Conservation (phyloP, 2,888 invertebrate genomes). For the Noctua janthe region DNA sequence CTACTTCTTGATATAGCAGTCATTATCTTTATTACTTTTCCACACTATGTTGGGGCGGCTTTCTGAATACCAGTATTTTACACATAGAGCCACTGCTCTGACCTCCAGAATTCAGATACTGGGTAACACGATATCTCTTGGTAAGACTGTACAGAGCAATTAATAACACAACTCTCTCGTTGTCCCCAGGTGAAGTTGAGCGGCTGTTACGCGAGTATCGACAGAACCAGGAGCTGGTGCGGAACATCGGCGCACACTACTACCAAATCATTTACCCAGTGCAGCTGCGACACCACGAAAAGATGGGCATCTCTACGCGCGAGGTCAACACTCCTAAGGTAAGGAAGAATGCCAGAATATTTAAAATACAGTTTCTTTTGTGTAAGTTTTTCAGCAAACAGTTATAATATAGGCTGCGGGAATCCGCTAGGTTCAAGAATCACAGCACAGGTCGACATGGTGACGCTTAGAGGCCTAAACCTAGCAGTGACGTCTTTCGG, state of each 20-base stretch:
- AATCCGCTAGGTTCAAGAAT: too few relatives aligned
- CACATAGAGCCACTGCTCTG: not conserved
- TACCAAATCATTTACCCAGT: slow-evolving; percentile 99
- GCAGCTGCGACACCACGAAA: slow-evolving; percentile 98
- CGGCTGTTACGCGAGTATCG: slow-evolving; percentile 96
- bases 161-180: slow-evolving; percentile 19
- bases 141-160: too few relatives aligned
- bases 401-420: not conserved
- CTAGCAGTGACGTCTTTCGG: too few relatives aligned
- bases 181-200: slow-evolving; percentile 95
- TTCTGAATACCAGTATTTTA: not conserved
- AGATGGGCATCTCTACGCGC: slow-evolving; percentile 98
- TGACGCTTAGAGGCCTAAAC: too few relatives aligned
- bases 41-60: too few relatives aligned
- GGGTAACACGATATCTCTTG: too few relatives aligned
- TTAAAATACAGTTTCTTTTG: not conserved
- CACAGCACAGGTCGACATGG: too few relatives aligned
- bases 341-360: slow-evolving; percentile 75
- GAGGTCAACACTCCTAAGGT: slow-evolving; percentile 97
- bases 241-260: slow-evolving; percentile 97
- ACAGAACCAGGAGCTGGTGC: slow-evolving; percentile 97
- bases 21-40: not conserved
- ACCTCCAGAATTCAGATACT: not conserved
- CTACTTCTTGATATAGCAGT: not conserved
- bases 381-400: not conserved